Base-by-base conservation (phyloP, 2,113 vertebrate genomes). In the Heliornis fulica region DNA sequence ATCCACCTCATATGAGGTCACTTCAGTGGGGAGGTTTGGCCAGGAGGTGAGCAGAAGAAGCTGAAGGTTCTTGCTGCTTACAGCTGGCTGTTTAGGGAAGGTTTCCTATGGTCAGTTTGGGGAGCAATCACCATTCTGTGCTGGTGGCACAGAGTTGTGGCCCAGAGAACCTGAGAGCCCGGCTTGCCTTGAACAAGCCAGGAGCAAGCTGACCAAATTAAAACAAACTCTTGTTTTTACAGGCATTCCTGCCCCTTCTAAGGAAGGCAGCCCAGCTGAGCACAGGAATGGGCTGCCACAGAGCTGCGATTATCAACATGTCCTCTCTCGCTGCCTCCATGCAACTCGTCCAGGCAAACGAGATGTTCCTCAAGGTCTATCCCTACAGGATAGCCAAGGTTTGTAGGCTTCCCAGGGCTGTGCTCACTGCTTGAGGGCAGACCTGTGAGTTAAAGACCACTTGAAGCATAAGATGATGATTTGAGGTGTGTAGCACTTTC, bases 271-370 rank as follows among this genome's bases (percentile, higher is more conserved):
- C 97, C 0, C 96, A 93, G 43, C 95, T 93, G 87, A 95, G 80
- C 64, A 92, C 96, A 4, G 96, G 97, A 1, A 98, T 98, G 98
- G 96, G 97, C 64, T 98, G 98, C 69, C 98, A 98, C 26, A 95
- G 97, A 50, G 98, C 98, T 46, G 97, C 98, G 7, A 98, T 98
- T 43, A 97, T 98, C 70, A 98, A 98, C 36, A 80, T 99, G 90
- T 96, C 97, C 51, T 98, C 98, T 18, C 66, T 97, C 2, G 93
- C 98, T 83, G 98, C 98, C 57, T 98, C 98, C 69, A 96, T 98
- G 90, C 95, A 98, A 93, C 98, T 98, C 1, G 96, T 97, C 94
- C 97, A 97, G 93, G 98, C 97, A 1, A 97, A 97, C 1, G 36
- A 69, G 36, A 70, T 95, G 83, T 94, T 91, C 80, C 83, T 95